phyloP scores from a whole-genome alignment of 2,797 vertebrate genomes.

The Epinephelus malabaricus region DNA sequence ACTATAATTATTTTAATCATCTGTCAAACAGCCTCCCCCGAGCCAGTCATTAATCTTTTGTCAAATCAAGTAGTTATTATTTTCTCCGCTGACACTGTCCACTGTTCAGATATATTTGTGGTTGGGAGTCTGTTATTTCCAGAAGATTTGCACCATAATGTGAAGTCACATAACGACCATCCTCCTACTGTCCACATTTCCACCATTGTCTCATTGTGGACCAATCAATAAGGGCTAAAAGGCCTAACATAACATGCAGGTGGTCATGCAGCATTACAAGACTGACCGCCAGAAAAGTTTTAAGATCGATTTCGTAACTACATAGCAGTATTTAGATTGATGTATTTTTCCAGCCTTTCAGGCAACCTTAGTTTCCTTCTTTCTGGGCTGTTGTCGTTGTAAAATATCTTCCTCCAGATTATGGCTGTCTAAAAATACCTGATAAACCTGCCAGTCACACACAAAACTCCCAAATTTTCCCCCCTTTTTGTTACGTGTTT shows the following conservation, averaged over 20 bases:
- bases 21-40: no score
- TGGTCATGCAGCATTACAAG: not conserved
- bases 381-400: no score
- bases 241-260: not conserved
- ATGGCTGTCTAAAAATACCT: no score
- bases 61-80: not conserved
- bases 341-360: not conserved
- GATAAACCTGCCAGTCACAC: no score
- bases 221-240: not conserved
- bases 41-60: not conserved
- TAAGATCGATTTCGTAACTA: not conserved
- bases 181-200: not conserved
- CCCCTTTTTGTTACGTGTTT: no score
- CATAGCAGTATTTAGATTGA: not conserved
- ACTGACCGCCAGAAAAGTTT: not conserved
- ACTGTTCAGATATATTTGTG: not conserved
- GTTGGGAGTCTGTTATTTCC: not conserved
- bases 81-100: not conserved
- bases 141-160: not conserved
- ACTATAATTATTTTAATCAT: not conserved
- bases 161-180: not conserved
- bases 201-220: not conserved
- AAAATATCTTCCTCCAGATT: no score
- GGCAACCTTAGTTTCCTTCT: not conserved
- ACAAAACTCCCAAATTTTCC: no score